Base-by-base conservation (phyloP, 2,113 vertebrate genomes). In the Puma concolor region DNA sequence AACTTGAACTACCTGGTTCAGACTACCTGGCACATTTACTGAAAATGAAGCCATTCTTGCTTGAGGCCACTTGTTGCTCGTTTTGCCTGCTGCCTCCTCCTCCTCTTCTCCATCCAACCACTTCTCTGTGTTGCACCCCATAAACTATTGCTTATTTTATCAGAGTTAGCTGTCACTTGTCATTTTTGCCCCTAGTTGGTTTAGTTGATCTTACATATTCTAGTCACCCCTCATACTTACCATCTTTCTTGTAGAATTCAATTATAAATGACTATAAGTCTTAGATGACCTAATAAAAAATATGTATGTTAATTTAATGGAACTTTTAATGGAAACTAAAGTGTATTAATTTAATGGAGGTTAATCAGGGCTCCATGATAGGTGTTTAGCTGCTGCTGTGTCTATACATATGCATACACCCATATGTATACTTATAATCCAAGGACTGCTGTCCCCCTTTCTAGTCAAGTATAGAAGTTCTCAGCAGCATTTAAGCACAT, bases 271-370 rank as follows among this genome's bases (percentile, higher is more conserved):
- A 88, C 66, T 84, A 66, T 84, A 96, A 94, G 52, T 69, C 33
- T 88, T 88, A 88, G 13, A 60, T 96, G 81, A 82, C 82, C 29
- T 95, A 88, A 88, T 96, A 72, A 69, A 93, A 80, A 94, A n/a
- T 13, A 36, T 29, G 11, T 96, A 27, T 85, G 27, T 88, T 93
- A 90, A 88, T 96, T 93, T 69, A 87, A 66, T 79, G n/a, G 66
- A 91, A 86, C 54, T 72, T 82, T 66, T 79, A 63, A 60, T 87
- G 44, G 41, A 95, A 95, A 81, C 50, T 48, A 74, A 48, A 64
- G 1, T 91, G 13, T 74, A 33, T 91, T 91, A 69, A 91, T 66
- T 57, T 83, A 76, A 19, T 91, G 50, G 66, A 27, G 31, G n/a
- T 91, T 66, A 74, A 14, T 86, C 63, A 52, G 4, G 54, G 33